Percentiles rank a stretch among this genome's conserved stretches.
These are phyloP conservation scores for Chelmon rostratus DNA, from an alignment of 2,797 vertebrate genomes.

Conservation along the genomic window DNA sequence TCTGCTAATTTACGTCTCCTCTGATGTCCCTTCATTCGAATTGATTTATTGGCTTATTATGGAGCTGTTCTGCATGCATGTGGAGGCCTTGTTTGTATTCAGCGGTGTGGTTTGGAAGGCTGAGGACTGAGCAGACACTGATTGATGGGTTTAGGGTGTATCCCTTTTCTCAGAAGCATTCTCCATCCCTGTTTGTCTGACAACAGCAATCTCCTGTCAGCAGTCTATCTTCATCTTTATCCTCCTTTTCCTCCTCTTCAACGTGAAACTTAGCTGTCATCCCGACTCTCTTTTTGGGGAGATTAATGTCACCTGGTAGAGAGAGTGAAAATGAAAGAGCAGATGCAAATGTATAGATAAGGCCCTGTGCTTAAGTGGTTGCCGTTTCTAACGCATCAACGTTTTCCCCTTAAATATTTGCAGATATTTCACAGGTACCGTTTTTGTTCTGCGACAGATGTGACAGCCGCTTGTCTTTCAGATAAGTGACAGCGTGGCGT, in stretches of 20 bases:
- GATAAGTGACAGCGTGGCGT: constrained; percentile 49
- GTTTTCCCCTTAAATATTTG: constrained; percentile 40
- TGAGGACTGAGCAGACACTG: constrained; percentile 64
- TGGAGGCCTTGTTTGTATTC: constrained; percentile 74
- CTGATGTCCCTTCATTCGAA: constrained; percentile 62
- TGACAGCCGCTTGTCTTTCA: constrained; percentile 61
- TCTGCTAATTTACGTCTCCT: constrained; percentile 65
- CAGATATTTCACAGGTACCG: constrained; percentile 35
- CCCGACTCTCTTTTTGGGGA: constrained; percentile 55
- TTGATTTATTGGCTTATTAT: constrained; percentile 77
- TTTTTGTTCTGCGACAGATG: constrained; percentile 55
- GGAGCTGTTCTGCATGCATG: constrained; percentile 57
- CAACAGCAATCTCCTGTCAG: constrained; percentile 82
- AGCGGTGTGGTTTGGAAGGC: constrained; percentile 47
- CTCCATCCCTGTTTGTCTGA: constrained; percentile 81
- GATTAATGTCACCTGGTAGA: constrained; percentile 73
- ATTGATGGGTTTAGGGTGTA: constrained; percentile 81
- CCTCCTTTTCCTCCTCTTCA: constrained; percentile 67
- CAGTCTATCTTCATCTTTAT: constrained; percentile 75
- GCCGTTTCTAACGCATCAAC: constrained; percentile 34
- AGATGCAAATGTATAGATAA: constrained; percentile 75
- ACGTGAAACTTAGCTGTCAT: constrained; percentile 74
- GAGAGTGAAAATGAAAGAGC: constrained; percentile 56
- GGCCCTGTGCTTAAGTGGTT: constrained; percentile 47
- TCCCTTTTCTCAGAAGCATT: constrained; percentile 73